Evolutionary conservation across 2,113 vertebrate species (phyloP).

Genomic region (Ageneiosus marmoratus): DNA sequence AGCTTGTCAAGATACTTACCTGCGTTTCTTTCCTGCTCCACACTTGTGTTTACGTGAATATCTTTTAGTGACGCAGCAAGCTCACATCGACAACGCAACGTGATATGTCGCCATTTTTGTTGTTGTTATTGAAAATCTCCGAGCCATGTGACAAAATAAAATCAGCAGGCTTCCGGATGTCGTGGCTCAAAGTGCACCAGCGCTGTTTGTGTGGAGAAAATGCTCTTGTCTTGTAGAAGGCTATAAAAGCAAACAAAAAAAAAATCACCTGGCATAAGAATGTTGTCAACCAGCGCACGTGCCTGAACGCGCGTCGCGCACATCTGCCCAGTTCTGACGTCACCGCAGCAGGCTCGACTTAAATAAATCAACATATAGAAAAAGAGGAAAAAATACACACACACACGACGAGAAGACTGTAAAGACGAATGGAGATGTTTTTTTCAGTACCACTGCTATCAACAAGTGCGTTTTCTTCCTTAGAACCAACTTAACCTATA

Average conservation of each 20-base stretch:
- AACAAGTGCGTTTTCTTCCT: conserved; percentile 1
- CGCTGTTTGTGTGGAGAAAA: conserved; percentile 55
- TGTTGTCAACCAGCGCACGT: conserved; percentile 35
- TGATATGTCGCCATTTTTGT: conserved; percentile 89
- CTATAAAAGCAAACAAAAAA: background rate
- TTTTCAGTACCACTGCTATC: background rate
- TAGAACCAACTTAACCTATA: background rate
- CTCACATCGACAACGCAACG: conserved; percentile 84
- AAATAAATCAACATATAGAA: background rate
- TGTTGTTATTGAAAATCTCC: conserved; percentile 88
- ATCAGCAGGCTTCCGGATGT: conserved; percentile 72
- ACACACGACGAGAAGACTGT: no score
- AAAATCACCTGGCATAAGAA: conserved; percentile 12
- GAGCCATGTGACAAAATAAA: conserved; percentile 83
- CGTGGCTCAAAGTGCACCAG: conserved; percentile 50
- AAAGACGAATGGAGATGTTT: background rate
- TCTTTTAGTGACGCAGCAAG: conserved; percentile 89
- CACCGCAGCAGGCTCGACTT: conserved; percentile 59
- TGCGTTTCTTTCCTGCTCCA: conserved; percentile 47
- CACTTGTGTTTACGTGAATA: conserved; percentile 78
- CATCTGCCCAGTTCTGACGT: conserved; percentile 66
- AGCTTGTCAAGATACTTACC: conserved; percentile 56
- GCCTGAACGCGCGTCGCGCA: conserved; percentile 56
- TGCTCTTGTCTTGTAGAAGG: background rate
- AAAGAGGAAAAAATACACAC: background rate